phyloP scores from a whole-genome alignment of 2,888 invertebrate genomes.

The Agonopterix arenella region DNA sequence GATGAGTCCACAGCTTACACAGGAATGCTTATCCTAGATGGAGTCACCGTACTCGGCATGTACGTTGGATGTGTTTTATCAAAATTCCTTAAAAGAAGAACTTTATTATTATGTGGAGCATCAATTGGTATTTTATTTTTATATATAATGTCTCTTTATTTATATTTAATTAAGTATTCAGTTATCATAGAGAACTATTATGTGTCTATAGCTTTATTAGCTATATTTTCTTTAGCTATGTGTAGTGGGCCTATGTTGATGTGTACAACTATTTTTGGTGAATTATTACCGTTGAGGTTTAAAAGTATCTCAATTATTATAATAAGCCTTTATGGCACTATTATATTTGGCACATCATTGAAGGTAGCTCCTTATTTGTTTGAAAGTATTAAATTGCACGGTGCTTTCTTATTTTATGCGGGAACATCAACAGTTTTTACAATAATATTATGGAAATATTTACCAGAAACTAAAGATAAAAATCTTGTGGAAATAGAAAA shows the following conservation, averaged over 20 bases:
- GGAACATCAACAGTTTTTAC: neutral
- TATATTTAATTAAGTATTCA: neutral
- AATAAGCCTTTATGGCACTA: neutral
- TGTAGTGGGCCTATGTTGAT: conserved; percentile 11
- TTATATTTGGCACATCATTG: conserved; percentile 5
- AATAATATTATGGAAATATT: neutral
- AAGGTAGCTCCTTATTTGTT: conserved; percentile 9
- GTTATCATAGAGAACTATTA: conserved; percentile 10
- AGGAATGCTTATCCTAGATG: conserved; percentile 19
- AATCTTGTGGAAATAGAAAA: conserved; percentile 1
- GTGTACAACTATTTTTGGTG: conserved; percentile 4
- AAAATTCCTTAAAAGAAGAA: conserved; percentile 9
- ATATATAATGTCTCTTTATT: conserved; percentile 12
- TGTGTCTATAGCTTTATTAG: conserved; percentile 21
- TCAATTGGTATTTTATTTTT: conserved; percentile 17
- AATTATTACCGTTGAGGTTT: conserved; percentile 11
- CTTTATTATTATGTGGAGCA: conserved; percentile 7
- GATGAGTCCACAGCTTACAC: conserved; percentile 14
- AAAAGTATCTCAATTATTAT: conserved; percentile 7
- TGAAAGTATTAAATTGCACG: neutral
- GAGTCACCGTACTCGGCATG: conserved; percentile 13
- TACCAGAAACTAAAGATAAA: conserved; percentile 6
- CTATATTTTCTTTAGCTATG: conserved; percentile 5
- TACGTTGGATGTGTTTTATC: conserved; percentile 12
- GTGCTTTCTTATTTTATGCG: neutral